These are phyloP conservation scores for Lasioglossum albipes DNA, from an alignment of 1,140 invertebrate species.

Conservation along the genomic window DNA sequence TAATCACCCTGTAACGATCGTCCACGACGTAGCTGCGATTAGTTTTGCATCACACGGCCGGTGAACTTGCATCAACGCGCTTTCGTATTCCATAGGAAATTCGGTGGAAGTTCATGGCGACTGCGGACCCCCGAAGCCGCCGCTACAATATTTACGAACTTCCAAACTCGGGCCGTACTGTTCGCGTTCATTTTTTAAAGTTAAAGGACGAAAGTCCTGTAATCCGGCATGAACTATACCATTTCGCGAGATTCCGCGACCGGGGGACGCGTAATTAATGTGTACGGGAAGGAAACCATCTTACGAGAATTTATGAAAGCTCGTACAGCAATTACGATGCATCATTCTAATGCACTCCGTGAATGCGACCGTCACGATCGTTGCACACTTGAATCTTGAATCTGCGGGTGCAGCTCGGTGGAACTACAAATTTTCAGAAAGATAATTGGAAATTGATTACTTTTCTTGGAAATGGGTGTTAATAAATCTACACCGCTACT, in stretches of 20 bases:
- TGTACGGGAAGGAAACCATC: background rate
- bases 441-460: no score
- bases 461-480: no score
- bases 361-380: background rate
- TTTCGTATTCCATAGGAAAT: background rate
- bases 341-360: background rate
- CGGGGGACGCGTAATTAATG: background rate
- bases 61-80: background rate
- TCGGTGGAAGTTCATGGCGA: background rate
- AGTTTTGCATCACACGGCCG: background rate
- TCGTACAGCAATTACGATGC: background rate
- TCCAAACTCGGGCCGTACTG: background rate
- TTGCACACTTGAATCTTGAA: no score
- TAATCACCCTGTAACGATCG: background rate
- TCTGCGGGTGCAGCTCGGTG: no score
- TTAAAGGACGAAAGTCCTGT: background rate
- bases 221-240: background rate
- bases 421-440: no score
- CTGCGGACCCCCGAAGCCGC: background rate
- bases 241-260: background rate
- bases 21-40: background rate
- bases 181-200: background rate
- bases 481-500: no score
- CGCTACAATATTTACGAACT: constrained; percentile 11
- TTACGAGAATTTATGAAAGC: background rate